Conservation (phyloP, 2,888 invertebrate genomes). For the Galerucella nymphaeae region DNA sequence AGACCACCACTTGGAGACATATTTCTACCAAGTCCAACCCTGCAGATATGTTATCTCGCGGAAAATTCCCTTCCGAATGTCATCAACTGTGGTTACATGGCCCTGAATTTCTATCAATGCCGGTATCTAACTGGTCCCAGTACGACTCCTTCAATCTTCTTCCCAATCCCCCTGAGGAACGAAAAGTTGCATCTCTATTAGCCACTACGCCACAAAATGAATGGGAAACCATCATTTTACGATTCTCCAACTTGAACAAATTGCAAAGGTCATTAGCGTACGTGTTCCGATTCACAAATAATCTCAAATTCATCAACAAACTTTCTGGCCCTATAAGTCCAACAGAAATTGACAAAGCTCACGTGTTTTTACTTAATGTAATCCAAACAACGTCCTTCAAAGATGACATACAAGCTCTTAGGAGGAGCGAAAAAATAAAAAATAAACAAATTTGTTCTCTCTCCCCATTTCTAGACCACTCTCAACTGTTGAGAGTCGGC, state of each 20-base stretch:
- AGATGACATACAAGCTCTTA: neutral
- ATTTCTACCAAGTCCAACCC: neutral
- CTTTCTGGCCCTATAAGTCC: neutral
- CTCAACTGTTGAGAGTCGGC: conserved; percentile 5
- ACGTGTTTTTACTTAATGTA: neutral
- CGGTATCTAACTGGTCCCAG: neutral
- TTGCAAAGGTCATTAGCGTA: conserved; percentile 3
- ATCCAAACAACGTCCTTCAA: conserved; percentile 1
- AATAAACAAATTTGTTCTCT: neutral
- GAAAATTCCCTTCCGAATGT: neutral
- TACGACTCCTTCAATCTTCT: neutral
- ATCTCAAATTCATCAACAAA: neutral
- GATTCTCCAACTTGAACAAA: conserved; percentile 4
- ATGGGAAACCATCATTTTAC: neutral
- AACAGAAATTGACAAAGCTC: neutral
- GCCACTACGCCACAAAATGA: conserved; percentile 2
- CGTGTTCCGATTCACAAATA: neutral
- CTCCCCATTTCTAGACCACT: neutral
- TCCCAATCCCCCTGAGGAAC: neutral
- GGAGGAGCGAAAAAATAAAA: neutral
- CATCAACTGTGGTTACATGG: neutral
- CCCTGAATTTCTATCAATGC: neutral
- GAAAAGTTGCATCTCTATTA: neutral
- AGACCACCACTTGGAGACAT: conserved; percentile 2
- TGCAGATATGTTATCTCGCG: neutral